A percentile compares a stretch with the other conserved stretches of the same genome.
These are phyloP conservation scores for Hololepta plana DNA, from an alignment of 2,888 invertebrate species.

Conservation along the genomic window DNA sequence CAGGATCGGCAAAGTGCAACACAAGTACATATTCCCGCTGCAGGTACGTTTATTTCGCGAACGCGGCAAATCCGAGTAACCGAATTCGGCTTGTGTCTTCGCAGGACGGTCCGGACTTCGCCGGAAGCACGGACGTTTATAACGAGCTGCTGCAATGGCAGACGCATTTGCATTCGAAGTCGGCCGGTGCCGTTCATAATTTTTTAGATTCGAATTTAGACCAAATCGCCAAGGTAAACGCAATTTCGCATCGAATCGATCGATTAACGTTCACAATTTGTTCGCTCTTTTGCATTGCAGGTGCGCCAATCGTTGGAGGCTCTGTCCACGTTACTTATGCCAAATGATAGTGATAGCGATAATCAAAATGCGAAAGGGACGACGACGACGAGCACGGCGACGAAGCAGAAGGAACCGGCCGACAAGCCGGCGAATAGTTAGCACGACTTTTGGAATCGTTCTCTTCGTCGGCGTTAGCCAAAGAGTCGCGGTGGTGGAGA, in stretches of 20 bases:
- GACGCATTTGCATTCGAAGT: conserved; percentile 48
- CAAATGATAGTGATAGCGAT: conserved; percentile 14
- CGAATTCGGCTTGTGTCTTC: conserved; percentile 6
- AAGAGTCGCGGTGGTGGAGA: no score
- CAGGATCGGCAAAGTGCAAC: conserved; percentile 32
- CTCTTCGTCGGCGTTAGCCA: no score
- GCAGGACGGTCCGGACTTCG: conserved; percentile 24
- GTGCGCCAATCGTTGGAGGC: conserved; percentile 67
- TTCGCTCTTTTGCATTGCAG: conserved; percentile 26
- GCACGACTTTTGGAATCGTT: no score
- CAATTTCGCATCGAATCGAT: conserved; percentile 1
- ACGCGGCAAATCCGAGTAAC: no score
- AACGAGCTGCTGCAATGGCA: conserved; percentile 52
- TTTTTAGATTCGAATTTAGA: conserved; percentile 62
- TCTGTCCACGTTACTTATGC: conserved; percentile 42
- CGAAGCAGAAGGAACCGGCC: conserved; percentile 4
- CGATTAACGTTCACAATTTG: conserved; percentile 2
- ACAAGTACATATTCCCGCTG: conserved; percentile 23
- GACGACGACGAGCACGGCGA: conserved; percentile 4
- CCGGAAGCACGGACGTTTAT: conserved; percentile 42
- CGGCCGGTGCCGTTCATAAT: conserved; percentile 51
- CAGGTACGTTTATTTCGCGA: conserved; percentile 19
- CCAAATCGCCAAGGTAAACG: conserved; percentile 57
- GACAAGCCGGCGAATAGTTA: conserved; percentile 7
- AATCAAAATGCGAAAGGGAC: conserved; percentile 9